Percentiles rank a stretch among this genome's conserved stretches.
These are phyloP conservation scores for Pachyrhynchus sulphureomaculatus DNA, from an alignment of 1,140 invertebrate species.

Conservation along the genomic window DNA sequence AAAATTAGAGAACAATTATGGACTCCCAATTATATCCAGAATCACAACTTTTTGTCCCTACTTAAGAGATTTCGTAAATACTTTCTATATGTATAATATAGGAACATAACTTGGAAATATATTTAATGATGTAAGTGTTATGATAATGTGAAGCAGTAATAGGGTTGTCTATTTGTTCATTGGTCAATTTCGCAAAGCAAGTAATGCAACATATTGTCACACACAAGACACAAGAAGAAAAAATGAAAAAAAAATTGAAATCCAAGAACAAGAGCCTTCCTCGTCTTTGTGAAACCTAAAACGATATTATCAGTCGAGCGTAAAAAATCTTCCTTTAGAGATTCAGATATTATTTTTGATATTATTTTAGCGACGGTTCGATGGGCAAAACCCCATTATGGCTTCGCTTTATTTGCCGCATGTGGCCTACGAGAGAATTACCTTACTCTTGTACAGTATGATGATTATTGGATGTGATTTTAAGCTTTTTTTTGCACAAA, in stretches of 20 bases:
- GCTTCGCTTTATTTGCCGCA: slow-evolving; percentile 2
- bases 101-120: too few species aligned
- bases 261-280: background rate
- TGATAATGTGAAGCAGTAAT: too few species aligned
- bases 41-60: too few species aligned
- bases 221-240: background rate
- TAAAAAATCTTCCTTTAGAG: slow-evolving; percentile 1
- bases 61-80: too few species aligned
- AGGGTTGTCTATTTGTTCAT: background rate
- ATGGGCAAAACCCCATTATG: background rate
- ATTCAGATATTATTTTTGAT: slow-evolving; percentile 14
- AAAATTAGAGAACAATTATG: too few species aligned
- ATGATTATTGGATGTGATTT: background rate
- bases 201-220: background rate
- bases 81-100: too few species aligned
- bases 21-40: too few species aligned
- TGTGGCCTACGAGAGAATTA: background rate
- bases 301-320: background rate
- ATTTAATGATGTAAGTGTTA: too few species aligned
- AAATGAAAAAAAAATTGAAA: slow-evolving; percentile 1
- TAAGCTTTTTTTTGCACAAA: too few species aligned
- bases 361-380: slow-evolving; percentile 14
- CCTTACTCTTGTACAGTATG: background rate
- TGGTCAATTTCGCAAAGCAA: background rate
- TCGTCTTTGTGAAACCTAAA: slow-evolving; percentile 1